phyloP scores from a whole-genome alignment of 2,888 invertebrate genomes.

The Brachyptera putata region DNA sequence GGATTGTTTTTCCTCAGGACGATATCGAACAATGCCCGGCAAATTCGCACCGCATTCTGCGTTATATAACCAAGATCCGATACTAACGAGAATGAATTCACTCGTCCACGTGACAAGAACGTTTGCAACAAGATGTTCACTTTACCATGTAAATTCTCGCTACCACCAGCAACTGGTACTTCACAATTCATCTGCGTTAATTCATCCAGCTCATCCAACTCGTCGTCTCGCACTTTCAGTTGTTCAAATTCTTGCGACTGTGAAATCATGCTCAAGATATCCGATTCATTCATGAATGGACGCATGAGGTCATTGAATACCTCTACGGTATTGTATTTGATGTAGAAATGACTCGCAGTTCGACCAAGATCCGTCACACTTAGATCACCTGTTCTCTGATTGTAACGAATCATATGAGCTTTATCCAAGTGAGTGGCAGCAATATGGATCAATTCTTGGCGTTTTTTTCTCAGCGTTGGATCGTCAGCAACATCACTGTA shows the following conservation, averaged over 20 bases:
- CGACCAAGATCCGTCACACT: slow-evolving; percentile 75
- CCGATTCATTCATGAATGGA: slow-evolving; percentile 78
- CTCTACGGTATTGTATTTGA: slow-evolving; percentile 93
- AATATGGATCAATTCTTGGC: slow-evolving; percentile 69
- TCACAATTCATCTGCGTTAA: slow-evolving; percentile 70
- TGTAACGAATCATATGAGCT: slow-evolving; percentile 91
- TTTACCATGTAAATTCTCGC: slow-evolving; percentile 89
- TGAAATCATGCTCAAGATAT: slow-evolving; percentile 86
- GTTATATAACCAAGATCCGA: slow-evolving; percentile 87
- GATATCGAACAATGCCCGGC: slow-evolving; percentile 91
- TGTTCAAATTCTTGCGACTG: slow-evolving; percentile 93
- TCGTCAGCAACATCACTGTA: slow-evolving; percentile 65
- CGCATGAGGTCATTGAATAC: slow-evolving; percentile 80
- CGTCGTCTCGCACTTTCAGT: slow-evolving; percentile 94
- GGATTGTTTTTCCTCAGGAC: slow-evolving; percentile 87
- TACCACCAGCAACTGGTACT: slow-evolving; percentile 72
- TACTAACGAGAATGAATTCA: slow-evolving; percentile 79
- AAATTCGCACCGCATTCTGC: slow-evolving; percentile 89
- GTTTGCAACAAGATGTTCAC: slow-evolving; percentile 92
- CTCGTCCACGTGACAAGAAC: slow-evolving; percentile 74
- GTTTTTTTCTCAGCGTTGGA: slow-evolving; percentile 69
- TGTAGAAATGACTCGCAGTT: slow-evolving; percentile 96
- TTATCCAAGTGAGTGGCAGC: slow-evolving; percentile 86
- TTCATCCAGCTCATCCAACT: slow-evolving; percentile 82
- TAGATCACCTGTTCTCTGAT: slow-evolving; percentile 76